Evolutionary conservation across 2,113 vertebrate genomes (phyloP), one percentile per base, ranked within the genome.

Genomic region (Ictalurus furcatus): DNA sequence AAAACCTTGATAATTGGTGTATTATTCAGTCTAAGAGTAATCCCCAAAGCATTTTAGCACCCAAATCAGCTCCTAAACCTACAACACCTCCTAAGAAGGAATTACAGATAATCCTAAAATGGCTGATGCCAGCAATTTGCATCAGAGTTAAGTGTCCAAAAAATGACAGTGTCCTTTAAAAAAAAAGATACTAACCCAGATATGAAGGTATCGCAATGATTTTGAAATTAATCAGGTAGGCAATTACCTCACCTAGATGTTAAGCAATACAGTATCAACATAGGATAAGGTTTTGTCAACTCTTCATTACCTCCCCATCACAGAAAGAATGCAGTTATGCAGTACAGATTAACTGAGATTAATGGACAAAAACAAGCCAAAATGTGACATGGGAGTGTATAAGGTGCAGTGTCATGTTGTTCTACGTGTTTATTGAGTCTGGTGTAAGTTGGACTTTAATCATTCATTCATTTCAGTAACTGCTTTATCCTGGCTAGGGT

Each of bases 21-120:
- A 61, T 37, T 37, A 59, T 23, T 34, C 30, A 81, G 48, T 34
- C 14, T 81, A 30, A 58, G 16, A 81, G 8, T 81, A 56, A 61
- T 25, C 80, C 30, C 30, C 19, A 59, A 83, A 21, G 28, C 19
- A 61, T 59, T 83, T 59, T 21, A 34, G 30, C 30, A 59, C 30
- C 37, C 56, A 59, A 61, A 59, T 9, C 3, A 9, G 56, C 56
- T 83, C 56, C 52, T 81, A 58, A 30, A 81, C 48, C 14, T 56
- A 56, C 48, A 82, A 9, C 28, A 59, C 14, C 56, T n/a, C 52
- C 2, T 59, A 9, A 59, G 7, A 82, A 82, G 17, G 80, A 82
- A 83, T 83, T 59, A 83, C 30, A 83, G 54, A 59, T 37, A 61
- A 37, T 82, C 80, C 54, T 59, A 82, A 82, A 82, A 82, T 59